These are phyloP conservation scores for Halictus rubicundus DNA, from an alignment of 1,140 invertebrate genomes.

Conservation along the genomic window DNA sequence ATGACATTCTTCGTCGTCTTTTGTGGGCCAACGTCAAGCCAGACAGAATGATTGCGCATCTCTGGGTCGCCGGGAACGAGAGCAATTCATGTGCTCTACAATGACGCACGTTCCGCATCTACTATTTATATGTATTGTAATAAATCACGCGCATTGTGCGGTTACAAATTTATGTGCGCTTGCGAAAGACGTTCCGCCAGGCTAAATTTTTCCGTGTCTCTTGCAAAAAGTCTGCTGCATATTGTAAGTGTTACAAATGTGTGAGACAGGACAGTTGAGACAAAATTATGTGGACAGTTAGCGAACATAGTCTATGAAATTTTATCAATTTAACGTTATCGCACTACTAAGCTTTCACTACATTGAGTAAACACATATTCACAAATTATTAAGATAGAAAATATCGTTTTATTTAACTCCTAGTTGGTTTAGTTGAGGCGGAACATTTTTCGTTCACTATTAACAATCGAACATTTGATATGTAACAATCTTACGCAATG, in stretches of 20 bases:
- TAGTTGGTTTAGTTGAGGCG: background rate
- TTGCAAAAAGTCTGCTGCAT: too few relatives aligned
- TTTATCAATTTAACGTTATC: background rate
- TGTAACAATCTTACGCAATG: too few relatives aligned
- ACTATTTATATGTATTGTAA: background rate
- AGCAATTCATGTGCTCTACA: background rate
- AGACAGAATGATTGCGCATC: constrained; percentile 1
- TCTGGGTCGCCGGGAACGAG: background rate
- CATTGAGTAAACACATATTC: too few relatives aligned
- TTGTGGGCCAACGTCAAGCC: background rate
- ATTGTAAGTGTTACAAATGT: too few relatives aligned
- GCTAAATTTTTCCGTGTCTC: too few relatives aligned
- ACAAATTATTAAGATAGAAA: background rate
- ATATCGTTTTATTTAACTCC: background rate
- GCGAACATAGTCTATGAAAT: too few relatives aligned
- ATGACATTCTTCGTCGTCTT: constrained; percentile 10
- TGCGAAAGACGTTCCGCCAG: too few relatives aligned
- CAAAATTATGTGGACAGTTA: too few relatives aligned
- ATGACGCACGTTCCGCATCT: background rate
- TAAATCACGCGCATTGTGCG: background rate
- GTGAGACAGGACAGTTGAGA: too few relatives aligned
- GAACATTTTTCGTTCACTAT: too few relatives aligned
- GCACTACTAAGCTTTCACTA: background rate
- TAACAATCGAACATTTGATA: too few relatives aligned
- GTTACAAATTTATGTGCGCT: background rate